Base-by-base conservation (phyloP, 1,140 invertebrate genomes). In the Ceratoteleas bidentatus region DNA sequence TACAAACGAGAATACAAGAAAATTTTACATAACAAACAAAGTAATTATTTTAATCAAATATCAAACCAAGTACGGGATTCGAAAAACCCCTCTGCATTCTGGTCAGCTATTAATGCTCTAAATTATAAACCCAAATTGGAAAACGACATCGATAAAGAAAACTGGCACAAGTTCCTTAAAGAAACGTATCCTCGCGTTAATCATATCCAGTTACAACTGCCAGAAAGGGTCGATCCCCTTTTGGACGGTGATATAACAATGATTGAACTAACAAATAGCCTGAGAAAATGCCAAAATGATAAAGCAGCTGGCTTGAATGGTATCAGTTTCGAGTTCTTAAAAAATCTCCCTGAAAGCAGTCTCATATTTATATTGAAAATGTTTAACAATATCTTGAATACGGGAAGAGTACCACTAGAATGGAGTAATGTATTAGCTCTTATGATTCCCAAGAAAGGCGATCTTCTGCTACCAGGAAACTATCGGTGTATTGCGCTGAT, bases 321-420 rank as follows among this genome's bases (percentile, higher is more conserved):
- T 11, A 61, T 61, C 3, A 61, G 40, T 11, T 61, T 43, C 0
- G 57, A 61, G 13, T 61, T 61, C 33, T 32, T 61, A 0, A 61
- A 61, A 13, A 47, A 33, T n/a, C 13, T 58, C 15, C 56, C 56
- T 16, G 38, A 58, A 10, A 43, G 43, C 10, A 43, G 56, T 13
- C 38, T 40, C 10, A 43, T 1, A 8, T 58, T 24, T 43, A 16
- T 43, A 11, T 11, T 54, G n/a, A 43, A 58, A 11, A 7, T 58
- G 5, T 58, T 58, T 45, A 58, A 58, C 13, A 45, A 58, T 5
- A 43, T 58, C 40, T 9, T 58, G n/a, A 6, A 15, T 2, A 6
- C 15, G n/a, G 3, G n/a, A 36, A 3, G 2, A 45, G 16, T 16
- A 10, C 56, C 56, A 7, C 7, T 2, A 10, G 56, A 58, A 11